These are phyloP conservation scores for Petrocephalus schoutedeni DNA, from an alignment of 2,797 vertebrate genomes.

Conservation along the genomic window DNA sequence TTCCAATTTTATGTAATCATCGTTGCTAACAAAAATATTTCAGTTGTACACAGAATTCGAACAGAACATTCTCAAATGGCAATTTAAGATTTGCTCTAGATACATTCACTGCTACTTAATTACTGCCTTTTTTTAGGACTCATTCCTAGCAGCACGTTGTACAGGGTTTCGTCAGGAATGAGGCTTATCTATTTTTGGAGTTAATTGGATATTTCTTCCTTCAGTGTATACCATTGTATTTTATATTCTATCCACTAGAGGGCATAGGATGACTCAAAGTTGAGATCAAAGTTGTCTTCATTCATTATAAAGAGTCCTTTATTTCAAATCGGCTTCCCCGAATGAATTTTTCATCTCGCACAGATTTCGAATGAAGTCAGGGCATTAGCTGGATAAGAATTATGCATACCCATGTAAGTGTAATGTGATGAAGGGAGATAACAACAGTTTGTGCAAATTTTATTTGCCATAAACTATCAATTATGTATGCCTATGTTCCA, in stretches of 20 bases:
- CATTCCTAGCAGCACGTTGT: conserved; percentile 9
- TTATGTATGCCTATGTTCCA: background rate
- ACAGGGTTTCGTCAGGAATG: background rate
- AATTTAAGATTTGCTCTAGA: background rate
- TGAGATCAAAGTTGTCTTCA: conserved; percentile 17
- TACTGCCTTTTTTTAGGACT: background rate
- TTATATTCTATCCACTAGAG: conserved; percentile 22
- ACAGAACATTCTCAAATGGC: background rate
- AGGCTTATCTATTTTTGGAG: conserved; percentile 21
- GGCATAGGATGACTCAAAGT: conserved; percentile 19
- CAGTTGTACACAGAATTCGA: background rate
- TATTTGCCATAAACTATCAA: background rate
- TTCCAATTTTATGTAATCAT: background rate
- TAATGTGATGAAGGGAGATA: background rate
- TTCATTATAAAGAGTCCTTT: conserved; percentile 16
- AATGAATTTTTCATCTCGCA: conserved; percentile 12
- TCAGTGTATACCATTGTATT: background rate
- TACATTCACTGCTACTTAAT: background rate
- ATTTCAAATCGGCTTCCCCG: conserved; percentile 11
- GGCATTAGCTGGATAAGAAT: background rate
- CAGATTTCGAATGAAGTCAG: conserved; percentile 8
- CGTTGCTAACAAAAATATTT: background rate
- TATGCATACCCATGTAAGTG: background rate
- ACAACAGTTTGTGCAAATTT: background rate
- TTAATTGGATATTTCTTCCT: conserved; percentile 17